These are phyloP conservation scores for Gortyna flavago DNA, from an alignment of 2,888 invertebrate species.

Conservation along the genomic window DNA sequence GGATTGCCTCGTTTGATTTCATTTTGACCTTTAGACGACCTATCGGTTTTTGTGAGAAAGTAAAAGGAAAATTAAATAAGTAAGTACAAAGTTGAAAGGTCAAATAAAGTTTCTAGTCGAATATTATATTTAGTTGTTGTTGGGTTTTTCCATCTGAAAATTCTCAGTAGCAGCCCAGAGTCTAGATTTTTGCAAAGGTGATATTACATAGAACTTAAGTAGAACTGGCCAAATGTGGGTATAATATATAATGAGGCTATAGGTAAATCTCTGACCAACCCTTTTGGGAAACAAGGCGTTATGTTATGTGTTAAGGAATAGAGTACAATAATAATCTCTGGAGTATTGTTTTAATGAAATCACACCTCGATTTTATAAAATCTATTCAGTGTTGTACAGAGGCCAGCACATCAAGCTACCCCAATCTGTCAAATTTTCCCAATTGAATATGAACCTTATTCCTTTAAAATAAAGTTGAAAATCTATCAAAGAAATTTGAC, in stretches of 20 bases:
- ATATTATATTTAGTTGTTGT: neutral
- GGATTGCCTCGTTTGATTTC: slow-evolving; percentile 55
- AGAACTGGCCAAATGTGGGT: neutral
- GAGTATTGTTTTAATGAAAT: neutral
- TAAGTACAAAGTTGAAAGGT: neutral
- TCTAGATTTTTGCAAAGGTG: neutral
- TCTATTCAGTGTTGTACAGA: neutral
- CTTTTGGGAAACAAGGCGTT: neutral
- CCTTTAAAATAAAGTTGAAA: too few species aligned
- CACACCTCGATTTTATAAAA: too few species aligned
- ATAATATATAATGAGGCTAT: too few species aligned
- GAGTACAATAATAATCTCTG: neutral
- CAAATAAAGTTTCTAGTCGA: neutral
- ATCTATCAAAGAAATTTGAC: too few species aligned
- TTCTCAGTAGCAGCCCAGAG: neutral
- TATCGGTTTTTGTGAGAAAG: slow-evolving; percentile 30
- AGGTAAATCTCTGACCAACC: neutral
- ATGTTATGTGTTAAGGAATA: neutral
- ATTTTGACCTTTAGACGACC: slow-evolving; percentile 43
- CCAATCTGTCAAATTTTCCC: too few species aligned
- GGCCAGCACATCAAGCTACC: too few species aligned
- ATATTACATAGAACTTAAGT: neutral
- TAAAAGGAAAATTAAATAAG: slow-evolving; percentile 25
- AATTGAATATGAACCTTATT: too few species aligned
- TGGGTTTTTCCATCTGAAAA: neutral